Evolutionary conservation across 2,797 vertebrate genomes (phyloP).

Genomic region (Sebastes ruberrimus): DNA sequence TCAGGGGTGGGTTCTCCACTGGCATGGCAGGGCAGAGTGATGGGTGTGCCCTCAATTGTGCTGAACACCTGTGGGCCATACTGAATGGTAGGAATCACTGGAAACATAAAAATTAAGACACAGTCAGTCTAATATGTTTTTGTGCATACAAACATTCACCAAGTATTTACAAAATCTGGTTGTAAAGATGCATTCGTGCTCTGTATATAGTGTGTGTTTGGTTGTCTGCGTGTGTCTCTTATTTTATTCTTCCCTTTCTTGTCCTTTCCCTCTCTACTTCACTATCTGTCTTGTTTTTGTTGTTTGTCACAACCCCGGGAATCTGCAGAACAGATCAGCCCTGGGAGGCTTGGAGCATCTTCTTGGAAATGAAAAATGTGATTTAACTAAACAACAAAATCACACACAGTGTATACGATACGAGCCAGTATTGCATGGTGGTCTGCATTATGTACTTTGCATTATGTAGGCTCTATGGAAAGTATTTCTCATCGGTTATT

Average conservation of each 20-base stretch:
- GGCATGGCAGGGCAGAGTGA: slow-evolving; percentile 91
- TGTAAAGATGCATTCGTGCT: background rate
- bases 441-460: background rate
- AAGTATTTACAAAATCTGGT: background rate
- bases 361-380: slow-evolving; percentile 3
- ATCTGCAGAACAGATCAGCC: slow-evolving; percentile 57
- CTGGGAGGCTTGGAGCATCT: slow-evolving; percentile 38
- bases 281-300: slow-evolving; percentile 9
- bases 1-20: slow-evolving; percentile 90
- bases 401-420: background rate
- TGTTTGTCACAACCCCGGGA: slow-evolving; percentile 21
- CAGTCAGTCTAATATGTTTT: background rate
- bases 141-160: background rate
- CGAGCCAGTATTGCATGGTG: background rate
- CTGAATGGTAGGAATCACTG: slow-evolving; percentile 94
- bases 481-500: background rate
- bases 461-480: background rate
- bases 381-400: slow-evolving; percentile 23
- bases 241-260: slow-evolving; percentile 3
- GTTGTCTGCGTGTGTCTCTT: slow-evolving; percentile 8
- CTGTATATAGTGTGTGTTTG: background rate
- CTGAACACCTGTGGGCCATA: slow-evolving; percentile 95
- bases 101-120: slow-evolving; percentile 8
- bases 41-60: slow-evolving; percentile 90
- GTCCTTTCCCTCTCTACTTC: background rate